Percentiles rank a stretch among this genome's conserved stretches.
These are phyloP conservation scores for Eupithecia subumbrata DNA, from an alignment of 2,888 invertebrate genomes.

Conservation along the genomic window DNA sequence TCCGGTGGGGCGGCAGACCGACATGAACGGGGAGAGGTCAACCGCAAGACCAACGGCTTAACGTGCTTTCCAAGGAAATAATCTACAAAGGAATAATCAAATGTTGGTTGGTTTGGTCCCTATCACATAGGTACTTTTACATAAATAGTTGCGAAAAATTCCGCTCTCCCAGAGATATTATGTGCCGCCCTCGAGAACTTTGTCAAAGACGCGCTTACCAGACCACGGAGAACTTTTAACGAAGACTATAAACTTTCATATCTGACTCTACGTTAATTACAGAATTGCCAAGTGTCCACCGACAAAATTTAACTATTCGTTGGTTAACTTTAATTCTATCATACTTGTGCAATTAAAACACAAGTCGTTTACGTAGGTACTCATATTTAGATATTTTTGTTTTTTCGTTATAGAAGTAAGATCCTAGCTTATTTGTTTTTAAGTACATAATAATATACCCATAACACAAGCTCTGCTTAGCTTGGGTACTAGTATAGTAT, in stretches of 20 bases:
- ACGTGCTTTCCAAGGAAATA: no score
- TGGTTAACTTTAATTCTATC: not conserved
- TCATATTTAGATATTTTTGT: no score
- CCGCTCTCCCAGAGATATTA: not conserved
- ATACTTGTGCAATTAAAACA: not conserved
- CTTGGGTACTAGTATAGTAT: no score
- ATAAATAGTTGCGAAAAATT: not conserved
- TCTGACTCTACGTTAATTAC: not conserved
- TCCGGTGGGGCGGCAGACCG: no score
- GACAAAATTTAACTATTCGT: not conserved
- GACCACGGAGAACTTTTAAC: constrained; percentile 1
- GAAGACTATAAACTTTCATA: constrained; percentile 2
- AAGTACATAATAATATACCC: no score
- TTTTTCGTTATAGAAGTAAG: no score
- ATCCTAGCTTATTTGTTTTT: no score
- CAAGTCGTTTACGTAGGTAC: no score
- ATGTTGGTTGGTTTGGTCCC: not conserved
- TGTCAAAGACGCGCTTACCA: not conserved
- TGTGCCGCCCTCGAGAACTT: not conserved
- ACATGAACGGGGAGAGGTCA: no score
- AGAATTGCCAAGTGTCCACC: not conserved
- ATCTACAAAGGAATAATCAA: not conserved
- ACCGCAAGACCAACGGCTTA: no score
- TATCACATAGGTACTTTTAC: not conserved
- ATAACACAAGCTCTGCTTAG: no score